Percentiles rank a stretch among this genome's conserved stretches.
These are phyloP conservation scores for Synanthedon andrenaeformis DNA, from an alignment of 2,888 invertebrate genomes.

Conservation along the genomic window DNA sequence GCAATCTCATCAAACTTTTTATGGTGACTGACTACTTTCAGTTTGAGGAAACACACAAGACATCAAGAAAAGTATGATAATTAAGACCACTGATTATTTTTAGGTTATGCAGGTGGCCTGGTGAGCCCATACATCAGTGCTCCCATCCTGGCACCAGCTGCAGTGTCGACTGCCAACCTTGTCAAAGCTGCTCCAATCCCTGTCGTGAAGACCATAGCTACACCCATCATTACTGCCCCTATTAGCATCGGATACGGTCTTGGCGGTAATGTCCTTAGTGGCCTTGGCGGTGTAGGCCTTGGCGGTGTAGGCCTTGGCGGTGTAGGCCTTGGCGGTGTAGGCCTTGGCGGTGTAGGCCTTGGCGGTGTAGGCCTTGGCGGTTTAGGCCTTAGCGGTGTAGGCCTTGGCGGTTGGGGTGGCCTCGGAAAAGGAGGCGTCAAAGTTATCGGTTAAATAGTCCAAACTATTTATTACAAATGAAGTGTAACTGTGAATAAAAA, in stretches of 20 bases:
- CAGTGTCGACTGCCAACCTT: constrained; percentile 43
- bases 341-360: constrained; percentile 8
- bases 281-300: constrained; percentile 7
- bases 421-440: constrained; percentile 10
- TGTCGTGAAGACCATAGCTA: constrained; percentile 30
- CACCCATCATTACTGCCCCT: constrained; percentile 24
- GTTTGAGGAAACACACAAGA: no score
- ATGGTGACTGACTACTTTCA: no score
- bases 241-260: constrained; percentile 20
- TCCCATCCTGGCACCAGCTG: constrained; percentile 32
- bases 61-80: no score
- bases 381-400: constrained; percentile 4
- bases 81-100: background rate
- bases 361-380: constrained; percentile 6
- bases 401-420: constrained; percentile 8
- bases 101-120: background rate
- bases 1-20: no score
- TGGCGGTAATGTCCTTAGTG: constrained; percentile 7
- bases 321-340: constrained; percentile 6
- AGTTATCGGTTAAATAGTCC: background rate
- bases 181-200: constrained; percentile 47
- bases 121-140: constrained; percentile 15
- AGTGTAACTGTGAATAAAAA: constrained; percentile 2
- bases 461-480: background rate
- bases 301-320: constrained; percentile 9